Evolutionary conservation across 35 echinoderm and acorn worm genomes (phyloP).

Genomic region (Ptychodera flava): DNA sequence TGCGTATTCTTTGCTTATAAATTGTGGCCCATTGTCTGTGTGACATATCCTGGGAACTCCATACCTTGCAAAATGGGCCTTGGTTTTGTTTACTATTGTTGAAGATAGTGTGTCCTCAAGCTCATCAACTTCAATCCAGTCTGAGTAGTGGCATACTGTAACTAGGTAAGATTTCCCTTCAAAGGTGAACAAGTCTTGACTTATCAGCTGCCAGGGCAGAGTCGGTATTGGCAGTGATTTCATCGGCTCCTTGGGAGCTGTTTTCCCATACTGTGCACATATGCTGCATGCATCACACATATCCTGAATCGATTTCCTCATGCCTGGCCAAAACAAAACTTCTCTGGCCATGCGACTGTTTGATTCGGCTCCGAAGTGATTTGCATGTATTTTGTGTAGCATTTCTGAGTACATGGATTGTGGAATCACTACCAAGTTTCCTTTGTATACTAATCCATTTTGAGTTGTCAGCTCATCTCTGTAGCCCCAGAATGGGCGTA

Average conservation of each 20-base stretch:
- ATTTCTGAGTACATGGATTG: constrained; percentile 19
- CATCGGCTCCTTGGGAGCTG: constrained; percentile 33
- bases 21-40: neutral
- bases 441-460: constrained; percentile 28
- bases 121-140: too few relatives aligned
- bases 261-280: constrained; percentile 8
- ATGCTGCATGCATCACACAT: constrained; percentile 28
- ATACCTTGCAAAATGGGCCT: constrained; percentile 33
- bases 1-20: too few relatives aligned
- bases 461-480: constrained; percentile 10
- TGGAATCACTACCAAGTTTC: constrained; percentile 21
- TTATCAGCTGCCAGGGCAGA: constrained; percentile 22
- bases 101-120: constrained; percentile 11
- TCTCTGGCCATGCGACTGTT: constrained; percentile 21
- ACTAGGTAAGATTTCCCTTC: constrained; percentile 26
- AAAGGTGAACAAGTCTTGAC: constrained; percentile 33
- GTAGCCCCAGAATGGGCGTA: constrained; percentile 19
- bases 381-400: constrained; percentile 52
- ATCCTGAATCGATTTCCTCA: constrained; percentile 5
- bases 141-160: constrained; percentile 41
- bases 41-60: neutral
- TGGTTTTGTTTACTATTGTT: constrained; percentile 38
- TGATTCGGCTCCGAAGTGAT: constrained; percentile 42
- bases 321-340: constrained; percentile 28
- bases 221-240: constrained; percentile 22